Conservation (phyloP, 2,113 vertebrate genomes). For the Zeus faber region DNA sequence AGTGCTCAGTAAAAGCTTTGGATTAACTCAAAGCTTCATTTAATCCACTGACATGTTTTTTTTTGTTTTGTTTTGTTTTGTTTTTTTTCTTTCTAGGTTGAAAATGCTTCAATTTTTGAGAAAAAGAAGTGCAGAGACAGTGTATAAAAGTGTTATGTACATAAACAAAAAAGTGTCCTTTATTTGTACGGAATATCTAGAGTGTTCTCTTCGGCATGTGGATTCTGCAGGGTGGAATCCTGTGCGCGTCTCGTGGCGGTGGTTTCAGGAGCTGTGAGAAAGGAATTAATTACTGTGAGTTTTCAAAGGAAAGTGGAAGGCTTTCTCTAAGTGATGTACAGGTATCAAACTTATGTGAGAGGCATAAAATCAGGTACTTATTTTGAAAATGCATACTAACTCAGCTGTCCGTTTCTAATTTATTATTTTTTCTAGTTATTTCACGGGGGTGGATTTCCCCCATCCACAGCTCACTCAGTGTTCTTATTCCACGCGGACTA, state of each 20-base stretch:
- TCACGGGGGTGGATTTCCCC: constrained; percentile 47
- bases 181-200: constrained; percentile 70
- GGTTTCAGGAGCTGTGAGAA: constrained; percentile 67
- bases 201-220: constrained; percentile 64
- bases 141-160: constrained; percentile 79
- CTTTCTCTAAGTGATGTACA: constrained; percentile 74
- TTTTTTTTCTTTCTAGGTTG: too few relatives aligned
- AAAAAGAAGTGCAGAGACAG: constrained; percentile 62
- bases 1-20: constrained; percentile 49
- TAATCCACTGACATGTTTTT: constrained; percentile 52
- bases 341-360: constrained; percentile 67
- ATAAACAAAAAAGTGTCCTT: constrained; percentile 74
- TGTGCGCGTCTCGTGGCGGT: constrained; percentile 59
- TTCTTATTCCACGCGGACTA: constrained; percentile 46
- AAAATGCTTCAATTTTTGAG: constrained; percentile 47
- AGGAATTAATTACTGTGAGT: constrained; percentile 76
- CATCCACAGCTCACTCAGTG: constrained; percentile 50
- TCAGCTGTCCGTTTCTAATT: constrained; percentile 71
- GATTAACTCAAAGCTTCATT: constrained; percentile 37
- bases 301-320: constrained; percentile 61
- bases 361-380: constrained; percentile 78
- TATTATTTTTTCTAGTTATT: constrained; percentile 56
- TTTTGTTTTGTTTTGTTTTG: too few relatives aligned
- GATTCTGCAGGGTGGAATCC: constrained; percentile 82
- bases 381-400: constrained; percentile 63